A percentile compares a stretch with the other conserved stretches of the same genome.
Conservation (phyloP, 2,797 vertebrate species). For the Helicolenus hilgendorfi region DNA sequence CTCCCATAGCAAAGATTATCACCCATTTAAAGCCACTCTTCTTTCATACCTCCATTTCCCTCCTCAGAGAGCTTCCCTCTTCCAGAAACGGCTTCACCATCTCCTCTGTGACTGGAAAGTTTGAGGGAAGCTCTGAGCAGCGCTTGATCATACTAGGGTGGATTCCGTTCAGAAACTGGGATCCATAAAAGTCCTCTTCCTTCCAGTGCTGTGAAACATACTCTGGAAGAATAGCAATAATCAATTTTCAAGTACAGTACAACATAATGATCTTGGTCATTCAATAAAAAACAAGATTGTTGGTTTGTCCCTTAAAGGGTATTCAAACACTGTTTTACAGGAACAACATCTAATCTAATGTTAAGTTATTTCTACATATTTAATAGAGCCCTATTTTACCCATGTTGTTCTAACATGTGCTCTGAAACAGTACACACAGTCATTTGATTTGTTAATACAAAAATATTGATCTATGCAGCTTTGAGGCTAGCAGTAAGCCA, state of each 20-base stretch:
- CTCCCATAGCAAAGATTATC: not conserved
- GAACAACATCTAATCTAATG: too few species aligned
- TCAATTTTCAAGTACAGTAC: not conserved
- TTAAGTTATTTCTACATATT: too few species aligned
- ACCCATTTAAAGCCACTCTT: not conserved
- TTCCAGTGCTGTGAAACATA: conserved; percentile 57
- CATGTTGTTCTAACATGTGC: too few species aligned
- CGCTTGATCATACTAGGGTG: conserved; percentile 54
- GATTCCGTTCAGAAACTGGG: conserved; percentile 60
- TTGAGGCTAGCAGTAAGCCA: too few species aligned
- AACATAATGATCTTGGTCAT: too few species aligned
- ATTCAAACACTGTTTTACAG: too few species aligned
- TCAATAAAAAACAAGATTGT: too few species aligned
- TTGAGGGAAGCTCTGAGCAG: conserved; percentile 48
- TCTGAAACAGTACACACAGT: too few species aligned
- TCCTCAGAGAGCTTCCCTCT: conserved; percentile 4
- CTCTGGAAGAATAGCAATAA: conserved; percentile 26
- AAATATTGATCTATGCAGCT: too few species aligned
- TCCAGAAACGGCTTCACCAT: conserved; percentile 59
- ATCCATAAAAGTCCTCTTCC: conserved; percentile 60
- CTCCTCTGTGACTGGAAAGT: conserved; percentile 51
- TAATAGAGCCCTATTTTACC: too few species aligned
- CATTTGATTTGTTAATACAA: too few species aligned
- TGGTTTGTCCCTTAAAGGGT: too few species aligned
- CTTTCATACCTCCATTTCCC: conserved; percentile 38